Evolutionary conservation across 2,113 vertebrate genomes (phyloP).

Genomic region (Psettodes erumei): DNA sequence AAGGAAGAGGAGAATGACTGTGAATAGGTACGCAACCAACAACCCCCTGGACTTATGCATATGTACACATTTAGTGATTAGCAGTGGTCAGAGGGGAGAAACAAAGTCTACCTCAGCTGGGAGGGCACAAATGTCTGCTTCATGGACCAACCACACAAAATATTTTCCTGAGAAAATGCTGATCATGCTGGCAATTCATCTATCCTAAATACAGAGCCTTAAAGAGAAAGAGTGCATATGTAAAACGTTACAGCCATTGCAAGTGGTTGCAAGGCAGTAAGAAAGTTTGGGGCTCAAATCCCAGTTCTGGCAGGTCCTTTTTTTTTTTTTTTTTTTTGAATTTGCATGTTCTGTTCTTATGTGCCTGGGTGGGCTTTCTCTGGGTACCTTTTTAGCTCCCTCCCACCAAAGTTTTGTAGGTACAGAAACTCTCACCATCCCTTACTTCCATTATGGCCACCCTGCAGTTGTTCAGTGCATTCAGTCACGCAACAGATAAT

Average conservation of each 20-base stretch:
- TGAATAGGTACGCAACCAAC: constrained; percentile 2
- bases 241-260: constrained; percentile 5
- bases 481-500: constrained; percentile 26
- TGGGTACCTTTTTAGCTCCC: no score
- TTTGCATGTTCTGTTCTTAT: no score
- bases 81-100: not conserved
- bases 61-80: not conserved
- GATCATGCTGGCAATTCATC: constrained; percentile 8
- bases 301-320: no score
- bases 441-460: not conserved
- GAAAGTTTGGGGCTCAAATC: no score
- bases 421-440: not conserved
- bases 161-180: constrained; percentile 4
- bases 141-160: not conserved
- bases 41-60: not conserved
- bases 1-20: constrained; percentile 3
- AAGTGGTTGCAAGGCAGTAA: no score
- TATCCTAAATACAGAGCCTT: not conserved
- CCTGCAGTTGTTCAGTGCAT: constrained; percentile 35
- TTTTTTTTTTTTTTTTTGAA: no score
- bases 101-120: not conserved
- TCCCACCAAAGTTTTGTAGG: not conserved
- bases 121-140: not conserved
- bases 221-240: constrained; percentile 3
- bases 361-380: no score